phyloP scores from a whole-genome alignment of 2,888 invertebrate genomes.

The Trilocha varians region DNA sequence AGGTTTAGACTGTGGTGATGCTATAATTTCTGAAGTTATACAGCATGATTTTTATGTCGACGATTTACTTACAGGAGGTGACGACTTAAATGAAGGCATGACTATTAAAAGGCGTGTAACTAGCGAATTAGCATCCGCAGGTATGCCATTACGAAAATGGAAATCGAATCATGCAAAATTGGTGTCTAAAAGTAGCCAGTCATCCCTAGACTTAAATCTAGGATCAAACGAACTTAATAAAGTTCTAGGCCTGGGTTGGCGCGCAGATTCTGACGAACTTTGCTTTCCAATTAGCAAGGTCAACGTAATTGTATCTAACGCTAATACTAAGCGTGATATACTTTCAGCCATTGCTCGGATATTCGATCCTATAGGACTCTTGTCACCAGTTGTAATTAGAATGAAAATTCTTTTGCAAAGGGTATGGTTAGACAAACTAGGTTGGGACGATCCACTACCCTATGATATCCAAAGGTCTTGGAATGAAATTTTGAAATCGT shows the following conservation, averaged over 20 bases:
- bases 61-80: conserved; percentile 10
- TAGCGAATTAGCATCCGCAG: background rate
- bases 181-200: background rate
- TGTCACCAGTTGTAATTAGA: conserved; percentile 14
- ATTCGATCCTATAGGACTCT: conserved; percentile 16
- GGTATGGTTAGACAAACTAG: conserved; percentile 14
- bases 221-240: conserved; percentile 8
- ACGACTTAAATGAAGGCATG: conserved; percentile 5
- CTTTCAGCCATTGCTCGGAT: conserved; percentile 13
- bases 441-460: conserved; percentile 18
- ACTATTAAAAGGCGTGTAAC: conserved; percentile 8
- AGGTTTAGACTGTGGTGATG: background rate
- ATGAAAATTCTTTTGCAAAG: conserved; percentile 17
- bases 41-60: conserved; percentile 11
- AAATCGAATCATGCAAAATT: background rate
- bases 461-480: conserved; percentile 3
- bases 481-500: background rate
- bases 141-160: background rate
- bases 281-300: too few relatives aligned
- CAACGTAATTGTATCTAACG: too few relatives aligned
- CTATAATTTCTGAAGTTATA: conserved; percentile 4
- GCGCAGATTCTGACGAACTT: conserved; percentile 6
- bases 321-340: conserved; percentile 16
- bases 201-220: background rate
- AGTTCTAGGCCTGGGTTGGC: conserved; percentile 20